phyloP scores from a whole-genome alignment of 1,140 invertebrate species.

The Homalodisca vitripennis region DNA sequence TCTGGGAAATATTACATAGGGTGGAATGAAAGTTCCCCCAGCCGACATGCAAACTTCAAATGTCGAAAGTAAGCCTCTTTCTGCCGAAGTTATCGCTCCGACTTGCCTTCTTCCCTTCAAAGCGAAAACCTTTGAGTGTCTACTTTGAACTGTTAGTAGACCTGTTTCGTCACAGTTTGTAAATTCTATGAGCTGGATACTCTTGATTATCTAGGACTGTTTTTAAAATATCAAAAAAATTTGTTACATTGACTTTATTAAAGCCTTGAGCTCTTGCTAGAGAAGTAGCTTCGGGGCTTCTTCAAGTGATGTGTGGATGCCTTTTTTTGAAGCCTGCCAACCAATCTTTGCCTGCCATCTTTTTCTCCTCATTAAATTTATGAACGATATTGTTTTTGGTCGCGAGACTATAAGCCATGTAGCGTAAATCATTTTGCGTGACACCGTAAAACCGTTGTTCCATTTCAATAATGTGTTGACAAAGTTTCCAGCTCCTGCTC shows the following conservation, averaged over 20 bases:
- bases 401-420: constrained; percentile 14
- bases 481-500: constrained; percentile 8
- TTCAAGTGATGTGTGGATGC: constrained; percentile 14
- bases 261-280: no score
- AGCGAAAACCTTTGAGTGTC: constrained; percentile 39
- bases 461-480: constrained; percentile 12
- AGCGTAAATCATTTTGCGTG: constrained; percentile 10
- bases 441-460: constrained; percentile 18
- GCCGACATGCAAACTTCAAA: constrained; percentile 43
- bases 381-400: constrained; percentile 20
- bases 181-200: constrained; percentile 39
- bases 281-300: constrained; percentile 23
- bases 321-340: constrained; percentile 13
- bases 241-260: constrained; percentile 1
- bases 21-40: constrained; percentile 44
- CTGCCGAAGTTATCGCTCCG: constrained; percentile 41
- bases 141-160: constrained; percentile 27
- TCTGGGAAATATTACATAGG: constrained; percentile 46
- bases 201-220: constrained; percentile 31
- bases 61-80: constrained; percentile 43
- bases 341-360: constrained; percentile 24
- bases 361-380: constrained; percentile 19
- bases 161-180: constrained; percentile 45
- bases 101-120: constrained; percentile 40
- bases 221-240: not conserved